A percentile compares a stretch with the other conserved stretches of the same genome.
Evolutionary conservation across 2,888 invertebrate species (phyloP).

Genomic region (Eilema caniola): DNA sequence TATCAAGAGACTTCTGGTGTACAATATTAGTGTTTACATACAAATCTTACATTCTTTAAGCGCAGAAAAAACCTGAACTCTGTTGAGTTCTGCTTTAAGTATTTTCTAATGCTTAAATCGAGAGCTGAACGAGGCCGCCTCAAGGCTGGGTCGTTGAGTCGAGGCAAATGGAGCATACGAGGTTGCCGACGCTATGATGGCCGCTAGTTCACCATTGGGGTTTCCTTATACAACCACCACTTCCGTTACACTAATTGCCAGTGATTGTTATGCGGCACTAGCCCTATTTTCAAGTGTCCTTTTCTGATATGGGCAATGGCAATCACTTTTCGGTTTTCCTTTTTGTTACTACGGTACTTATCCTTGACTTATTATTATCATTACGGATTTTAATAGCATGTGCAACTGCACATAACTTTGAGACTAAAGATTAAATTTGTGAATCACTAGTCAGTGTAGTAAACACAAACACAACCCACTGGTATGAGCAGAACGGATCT

Average conservation of each 20-base stretch:
- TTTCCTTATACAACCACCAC: conserved; percentile 69
- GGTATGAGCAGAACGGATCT: too few species aligned
- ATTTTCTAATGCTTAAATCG: conserved; percentile 35
- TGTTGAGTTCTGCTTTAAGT: background rate
- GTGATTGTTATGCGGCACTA: conserved; percentile 62
- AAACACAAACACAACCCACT: too few species aligned
- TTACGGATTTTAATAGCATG: background rate
- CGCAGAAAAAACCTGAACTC: background rate
- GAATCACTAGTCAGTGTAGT: too few species aligned
- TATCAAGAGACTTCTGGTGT: too few species aligned
- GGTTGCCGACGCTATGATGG: conserved; percentile 61
- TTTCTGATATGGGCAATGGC: conserved; percentile 50
- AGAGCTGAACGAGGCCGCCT: conserved; percentile 51
- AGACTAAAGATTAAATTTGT: too few species aligned
- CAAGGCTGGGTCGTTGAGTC: conserved; percentile 63
- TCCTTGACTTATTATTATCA: conserved; percentile 6
- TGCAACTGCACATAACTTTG: too few species aligned
- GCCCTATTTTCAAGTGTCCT: conserved; percentile 55
- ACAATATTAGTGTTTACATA: background rate
- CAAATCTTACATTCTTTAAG: background rate
- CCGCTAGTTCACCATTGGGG: conserved; percentile 64
- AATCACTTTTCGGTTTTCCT: conserved; percentile 40
- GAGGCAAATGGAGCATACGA: conserved; percentile 64
- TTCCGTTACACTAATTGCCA: conserved; percentile 65
- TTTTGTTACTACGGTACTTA: conserved; percentile 3